Percentiles rank a stretch among this genome's conserved stretches.
These are phyloP conservation scores for Philereme transversata DNA, from an alignment of 2,888 invertebrate genomes.

Conservation along the genomic window DNA sequence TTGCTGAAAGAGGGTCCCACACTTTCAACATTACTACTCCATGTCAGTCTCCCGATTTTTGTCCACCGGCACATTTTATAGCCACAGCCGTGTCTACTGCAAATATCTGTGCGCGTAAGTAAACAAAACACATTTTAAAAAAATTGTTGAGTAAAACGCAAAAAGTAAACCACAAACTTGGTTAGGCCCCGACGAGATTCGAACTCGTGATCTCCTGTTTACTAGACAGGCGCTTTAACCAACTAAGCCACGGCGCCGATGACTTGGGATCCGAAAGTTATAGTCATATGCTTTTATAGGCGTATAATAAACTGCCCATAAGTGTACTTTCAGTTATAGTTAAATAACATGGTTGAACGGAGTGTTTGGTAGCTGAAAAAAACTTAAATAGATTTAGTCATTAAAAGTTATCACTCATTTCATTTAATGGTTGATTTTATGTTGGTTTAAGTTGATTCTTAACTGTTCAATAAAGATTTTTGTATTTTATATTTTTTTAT, in stretches of 20 bases:
- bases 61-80: slow-evolving; percentile 79
- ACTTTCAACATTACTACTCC: slow-evolving; percentile 78
- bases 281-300: slow-evolving; percentile 7
- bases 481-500: no score
- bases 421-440: no score
- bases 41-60: slow-evolving; percentile 76
- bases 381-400: no score
- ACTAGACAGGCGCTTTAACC: slow-evolving; percentile 85
- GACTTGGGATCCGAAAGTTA: slow-evolving; percentile 42
- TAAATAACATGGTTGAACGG: no score
- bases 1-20: slow-evolving; percentile 68
- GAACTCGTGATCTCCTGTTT: slow-evolving; percentile 84
- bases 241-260: slow-evolving; percentile 84
- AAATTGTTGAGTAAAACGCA: slow-evolving; percentile 6
- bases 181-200: slow-evolving; percentile 83
- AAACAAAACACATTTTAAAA: neutral
- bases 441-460: no score
- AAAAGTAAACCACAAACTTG: slow-evolving; percentile 31
- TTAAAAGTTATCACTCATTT: no score
- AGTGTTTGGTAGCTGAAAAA: no score
- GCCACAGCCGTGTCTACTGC: slow-evolving; percentile 75
- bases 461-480: no score
- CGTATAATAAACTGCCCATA: neutral
- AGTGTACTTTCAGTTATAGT: no score
- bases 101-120: slow-evolving; percentile 85